Evolutionary conservation across 2,113 vertebrate genomes (phyloP).

Genomic region (Platysternon megacephalum): DNA sequence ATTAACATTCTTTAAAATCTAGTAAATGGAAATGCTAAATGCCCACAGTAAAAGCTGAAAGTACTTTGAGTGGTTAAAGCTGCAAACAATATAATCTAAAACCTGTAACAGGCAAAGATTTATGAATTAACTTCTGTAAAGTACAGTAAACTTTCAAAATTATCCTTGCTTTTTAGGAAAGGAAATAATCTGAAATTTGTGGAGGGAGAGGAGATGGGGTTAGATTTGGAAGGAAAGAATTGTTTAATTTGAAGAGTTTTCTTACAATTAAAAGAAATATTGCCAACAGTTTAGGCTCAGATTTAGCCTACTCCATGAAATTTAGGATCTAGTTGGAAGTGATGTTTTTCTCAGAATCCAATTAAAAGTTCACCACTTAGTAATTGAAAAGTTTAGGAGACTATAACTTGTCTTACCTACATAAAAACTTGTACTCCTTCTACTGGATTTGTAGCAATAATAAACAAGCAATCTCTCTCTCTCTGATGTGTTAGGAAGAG

Average conservation of each 20-base stretch:
- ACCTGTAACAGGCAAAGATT: not conserved
- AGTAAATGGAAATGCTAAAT: not conserved
- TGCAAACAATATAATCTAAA: not conserved
- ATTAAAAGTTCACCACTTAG: not conserved
- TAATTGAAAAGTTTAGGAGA: not conserved
- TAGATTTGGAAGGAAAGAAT: not conserved
- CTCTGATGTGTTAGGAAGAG: not conserved
- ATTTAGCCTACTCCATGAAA: not conserved
- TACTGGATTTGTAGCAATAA: constrained; percentile 17
- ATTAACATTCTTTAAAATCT: not conserved
- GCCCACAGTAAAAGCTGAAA: not conserved
- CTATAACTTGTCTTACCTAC: not conserved
- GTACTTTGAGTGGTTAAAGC: not conserved
- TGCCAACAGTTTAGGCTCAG: not conserved
- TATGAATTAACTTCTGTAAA: not conserved
- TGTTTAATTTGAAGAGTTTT: not conserved
- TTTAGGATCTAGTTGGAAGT: not conserved
- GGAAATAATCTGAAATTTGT: not conserved
- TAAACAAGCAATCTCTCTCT: not conserved
- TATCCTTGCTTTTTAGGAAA: not conserved
- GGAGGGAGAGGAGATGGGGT: fast-evolving
- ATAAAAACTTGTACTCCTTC: constrained; percentile 26
- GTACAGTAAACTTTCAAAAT: not conserved
- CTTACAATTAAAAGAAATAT: not conserved
- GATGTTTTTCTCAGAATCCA: not conserved